Evolutionary conservation across 2,888 invertebrate genomes (phyloP), one percentile per base, ranked within the genome.

Genomic region (Rugalucina vietnamica): DNA sequence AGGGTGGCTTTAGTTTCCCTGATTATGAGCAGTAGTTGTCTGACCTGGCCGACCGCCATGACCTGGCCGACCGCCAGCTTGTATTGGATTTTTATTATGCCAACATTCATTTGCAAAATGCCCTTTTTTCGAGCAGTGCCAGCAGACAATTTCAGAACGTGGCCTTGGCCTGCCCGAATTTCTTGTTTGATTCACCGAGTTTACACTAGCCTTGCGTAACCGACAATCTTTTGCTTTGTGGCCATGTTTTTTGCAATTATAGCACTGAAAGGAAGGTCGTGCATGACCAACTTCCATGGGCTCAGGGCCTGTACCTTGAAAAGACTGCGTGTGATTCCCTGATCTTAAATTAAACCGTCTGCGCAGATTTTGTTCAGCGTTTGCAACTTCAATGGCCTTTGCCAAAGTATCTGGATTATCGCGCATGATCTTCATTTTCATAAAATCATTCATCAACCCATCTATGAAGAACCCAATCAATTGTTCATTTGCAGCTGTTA

Each of bases 401-500:
- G 71, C 43, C 29, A 76, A 77, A 1, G 72, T 80, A 21, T 29
- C 27, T 10, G 76, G 73, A 65, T 83, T 73, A 1, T 70, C 80
- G 1, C 80, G 18, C 74, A 86, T 73, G 21, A 86, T 36, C 29
- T 83, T 81, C 3, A 83, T 29, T 54, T 86, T 86, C 36, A 86
- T 39, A 4, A 12, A 32, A 21, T 79, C 79, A 24, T 54, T 5
- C 12, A 3, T n/a, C 49, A 83, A 65, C 0, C 86, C 83, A 54
- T 83, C 81, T 24, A 81, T 75, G 57, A 81, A 83, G 43, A 73
- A 71, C 1, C 79, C 79, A 14, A 82, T 32, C 10, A 82, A 29
- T n/a, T 74, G 80, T 39, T 18, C 32, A 27, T 85, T n/a, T n/a
- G n/a, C 43, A 5, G 76, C 65, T 4, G 24, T 34, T 76, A 27